Base-by-base conservation (phyloP, 2,888 invertebrate species). In the Gymnocheta viridis region DNA sequence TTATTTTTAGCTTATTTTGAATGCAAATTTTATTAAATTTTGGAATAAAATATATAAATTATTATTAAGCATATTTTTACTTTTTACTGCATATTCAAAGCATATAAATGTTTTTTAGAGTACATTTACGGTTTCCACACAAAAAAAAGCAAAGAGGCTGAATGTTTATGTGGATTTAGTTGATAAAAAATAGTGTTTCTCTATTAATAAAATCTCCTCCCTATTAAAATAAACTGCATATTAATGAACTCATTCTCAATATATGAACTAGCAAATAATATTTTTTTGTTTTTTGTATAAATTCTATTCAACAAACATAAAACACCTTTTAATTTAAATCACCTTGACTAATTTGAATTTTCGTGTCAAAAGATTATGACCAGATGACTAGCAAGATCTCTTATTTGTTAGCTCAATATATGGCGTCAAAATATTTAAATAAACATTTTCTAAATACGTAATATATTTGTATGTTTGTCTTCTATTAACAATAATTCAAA, bases 341-440 rank as follows among this genome's bases (percentile, higher is more conserved):
- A 41, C 27, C 47, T 64, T 24, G 35, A 54, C 49, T 51, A 60
- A 62, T 41, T 62, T 60, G 29, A 19, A 24, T 72, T 64, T 79
- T 22, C 19, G 7, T 79, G 79, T 72, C 72, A 47, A 64, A 56
- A 79, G 29, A 79, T 72, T 66, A 38, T 56, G 44, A 35, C 38
- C 69, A 70, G 60, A 62, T 78, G 60, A 58, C 54, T 22, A 27
- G 38, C 38, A 22, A 12, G 9, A 60, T 47, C n/a, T 5, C 17
- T 51, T 29, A 4, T 44, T 44, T 29, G 19, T 14, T 38, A 29
- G 51, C 64, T 54, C 17, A 9, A 47, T 44, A 6, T 38, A 72
- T 79, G 79, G 72, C 79, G 79, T 79, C 60, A 72, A 79, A 79
- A 64, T 32, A 0, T 66, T 47, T 54, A 58, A 49, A 77, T 66